Conservation (phyloP, 2,888 invertebrate species). For the Sceliomorpha sp. region DNA sequence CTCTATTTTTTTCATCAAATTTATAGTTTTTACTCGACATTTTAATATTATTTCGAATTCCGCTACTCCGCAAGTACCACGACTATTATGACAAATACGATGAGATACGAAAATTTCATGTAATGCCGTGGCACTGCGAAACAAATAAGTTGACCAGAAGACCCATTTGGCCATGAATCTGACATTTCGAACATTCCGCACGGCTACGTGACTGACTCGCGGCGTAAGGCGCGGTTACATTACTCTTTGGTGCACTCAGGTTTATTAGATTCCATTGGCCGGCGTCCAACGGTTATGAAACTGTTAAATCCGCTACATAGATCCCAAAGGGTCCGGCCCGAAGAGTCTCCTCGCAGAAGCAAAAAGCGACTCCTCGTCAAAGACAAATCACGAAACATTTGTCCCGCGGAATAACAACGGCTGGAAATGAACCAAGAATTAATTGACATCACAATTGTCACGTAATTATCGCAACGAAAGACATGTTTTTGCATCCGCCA, state of each 20-base stretch:
- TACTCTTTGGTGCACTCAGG: constrained; percentile 59
- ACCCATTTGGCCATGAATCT: constrained; percentile 49
- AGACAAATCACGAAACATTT: constrained; percentile 35
- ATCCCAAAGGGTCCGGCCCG: constrained; percentile 29
- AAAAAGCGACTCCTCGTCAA: constrained; percentile 36
- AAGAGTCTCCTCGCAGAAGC: constrained; percentile 14
- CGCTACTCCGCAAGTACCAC: no score
- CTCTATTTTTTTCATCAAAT: no score
- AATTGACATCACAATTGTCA: no score
- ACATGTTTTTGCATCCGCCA: no score
- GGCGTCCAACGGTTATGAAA: constrained; percentile 59
- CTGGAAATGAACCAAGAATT: constrained; percentile 2
- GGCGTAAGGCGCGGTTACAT: constrained; percentile 52
- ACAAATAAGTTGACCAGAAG: constrained; percentile 51
- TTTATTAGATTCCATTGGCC: constrained; percentile 64
- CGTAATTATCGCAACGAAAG: constrained; percentile 14
- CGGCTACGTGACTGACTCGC: constrained; percentile 50
- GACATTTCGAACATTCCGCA: constrained; percentile 34
- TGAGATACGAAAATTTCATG: no score
- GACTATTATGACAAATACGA: no score
- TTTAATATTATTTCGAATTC: no score
- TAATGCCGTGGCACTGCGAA: no score
- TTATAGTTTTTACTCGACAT: no score
- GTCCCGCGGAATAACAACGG: constrained; percentile 11
- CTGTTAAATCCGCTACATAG: constrained; percentile 56